Conservation (phyloP, 2,113 vertebrate species). For the Sinocyclocheilus anophthalmus region DNA sequence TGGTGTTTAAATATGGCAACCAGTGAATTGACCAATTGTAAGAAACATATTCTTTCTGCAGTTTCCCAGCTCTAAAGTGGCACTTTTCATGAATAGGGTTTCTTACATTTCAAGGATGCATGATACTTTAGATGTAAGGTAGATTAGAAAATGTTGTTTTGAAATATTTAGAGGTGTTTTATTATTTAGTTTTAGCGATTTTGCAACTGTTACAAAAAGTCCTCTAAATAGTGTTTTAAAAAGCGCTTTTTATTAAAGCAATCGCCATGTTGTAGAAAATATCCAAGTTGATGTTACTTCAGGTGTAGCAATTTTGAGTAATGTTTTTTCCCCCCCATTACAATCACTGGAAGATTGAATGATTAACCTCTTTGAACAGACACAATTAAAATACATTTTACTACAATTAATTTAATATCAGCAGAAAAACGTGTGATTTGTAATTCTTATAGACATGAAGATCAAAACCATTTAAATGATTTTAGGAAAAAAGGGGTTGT, state of each 20-base stretch:
- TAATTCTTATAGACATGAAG: not conserved
- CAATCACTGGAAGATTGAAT: too few relatives aligned
- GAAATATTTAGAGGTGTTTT: not conserved
- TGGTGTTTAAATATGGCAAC: slow-evolving; percentile 8
- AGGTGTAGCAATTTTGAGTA: too few relatives aligned
- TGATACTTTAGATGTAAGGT: not conserved
- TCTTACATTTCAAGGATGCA: not conserved
- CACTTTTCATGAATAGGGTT: not conserved
- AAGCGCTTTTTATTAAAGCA: too few relatives aligned
- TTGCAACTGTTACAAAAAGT: not conserved
- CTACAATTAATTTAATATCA: not conserved
- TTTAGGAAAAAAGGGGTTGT: too few relatives aligned
- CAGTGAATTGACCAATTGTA: not conserved
- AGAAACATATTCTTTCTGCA: not conserved
- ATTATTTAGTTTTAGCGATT: not conserved
- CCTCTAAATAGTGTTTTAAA: not conserved
- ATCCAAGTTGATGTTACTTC: too few relatives aligned
- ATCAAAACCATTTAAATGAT: not conserved
- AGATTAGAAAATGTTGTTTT: not conserved
- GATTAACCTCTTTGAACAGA: too few relatives aligned
- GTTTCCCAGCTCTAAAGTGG: not conserved
- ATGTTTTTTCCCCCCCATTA: too few relatives aligned
- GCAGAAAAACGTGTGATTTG: not conserved
- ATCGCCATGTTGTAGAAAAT: too few relatives aligned
- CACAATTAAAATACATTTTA: not conserved